These are phyloP conservation scores for Cephus pulcher DNA, from an alignment of 2,888 invertebrate species.

Conservation along the genomic window DNA sequence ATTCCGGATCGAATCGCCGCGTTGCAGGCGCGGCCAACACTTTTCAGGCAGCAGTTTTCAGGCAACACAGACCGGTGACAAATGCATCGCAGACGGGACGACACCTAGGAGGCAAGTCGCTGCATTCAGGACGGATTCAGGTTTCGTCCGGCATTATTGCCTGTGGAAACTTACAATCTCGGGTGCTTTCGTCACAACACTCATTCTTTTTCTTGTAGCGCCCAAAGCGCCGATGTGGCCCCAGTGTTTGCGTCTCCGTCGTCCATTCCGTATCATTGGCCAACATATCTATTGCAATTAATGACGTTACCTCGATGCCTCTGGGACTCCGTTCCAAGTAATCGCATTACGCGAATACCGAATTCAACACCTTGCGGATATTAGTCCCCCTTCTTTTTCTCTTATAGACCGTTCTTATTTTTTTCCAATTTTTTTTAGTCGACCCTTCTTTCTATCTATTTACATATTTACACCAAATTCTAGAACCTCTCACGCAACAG, in stretches of 20 bases:
- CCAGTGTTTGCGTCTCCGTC: conserved; percentile 49
- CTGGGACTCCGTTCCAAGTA: conserved; percentile 56
- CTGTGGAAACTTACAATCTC: conserved; percentile 62
- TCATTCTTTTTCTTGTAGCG: conserved; percentile 67
- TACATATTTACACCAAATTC: conserved; percentile 16
- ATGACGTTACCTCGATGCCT: conserved; percentile 12
- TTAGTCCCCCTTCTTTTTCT: neutral
- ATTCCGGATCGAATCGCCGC: conserved; percentile 32
- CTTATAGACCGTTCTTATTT: neutral
- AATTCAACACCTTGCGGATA: conserved; percentile 56
- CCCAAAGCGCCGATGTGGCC: conserved; percentile 57
- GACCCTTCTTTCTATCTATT: conserved; percentile 9
- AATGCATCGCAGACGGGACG: conserved; percentile 59
- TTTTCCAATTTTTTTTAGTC: neutral
- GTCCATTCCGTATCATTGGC: conserved; percentile 63
- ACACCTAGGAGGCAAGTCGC: conserved; percentile 61
- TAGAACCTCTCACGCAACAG: neutral
- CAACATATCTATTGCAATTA: conserved; percentile 43
- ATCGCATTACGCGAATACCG: conserved; percentile 61
- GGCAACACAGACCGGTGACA: conserved; percentile 54
- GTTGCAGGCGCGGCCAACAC: conserved; percentile 23
- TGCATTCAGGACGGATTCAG: conserved; percentile 52
- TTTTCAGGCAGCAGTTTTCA: conserved; percentile 56
- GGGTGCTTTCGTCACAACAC: conserved; percentile 64
- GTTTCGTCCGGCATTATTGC: conserved; percentile 30